phyloP scores from a whole-genome alignment of 1,140 invertebrate species.

The Sarcophaga bullata region DNA sequence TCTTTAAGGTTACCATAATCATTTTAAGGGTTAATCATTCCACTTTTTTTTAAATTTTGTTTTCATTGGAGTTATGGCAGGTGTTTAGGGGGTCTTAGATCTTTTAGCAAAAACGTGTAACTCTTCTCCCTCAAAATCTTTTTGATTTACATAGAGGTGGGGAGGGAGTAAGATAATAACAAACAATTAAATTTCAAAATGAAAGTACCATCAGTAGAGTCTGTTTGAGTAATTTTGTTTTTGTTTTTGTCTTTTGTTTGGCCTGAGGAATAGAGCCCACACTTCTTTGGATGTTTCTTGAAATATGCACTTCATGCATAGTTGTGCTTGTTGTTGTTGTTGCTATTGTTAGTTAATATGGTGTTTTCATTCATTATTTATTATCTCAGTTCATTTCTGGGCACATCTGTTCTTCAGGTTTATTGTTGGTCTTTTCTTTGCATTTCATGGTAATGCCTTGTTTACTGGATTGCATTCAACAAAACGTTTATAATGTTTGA shows the following conservation, averaged over 20 bases:
- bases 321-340: no score
- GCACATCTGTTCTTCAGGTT: background rate
- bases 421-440: background rate
- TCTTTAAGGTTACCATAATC: no score
- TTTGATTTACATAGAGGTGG: no score
- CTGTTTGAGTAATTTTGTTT: background rate
- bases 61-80: background rate
- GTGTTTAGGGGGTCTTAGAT: background rate
- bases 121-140: no score
- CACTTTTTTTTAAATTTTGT: no score
- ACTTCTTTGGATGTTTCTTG: background rate
- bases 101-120: background rate
- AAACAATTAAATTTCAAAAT: no score
- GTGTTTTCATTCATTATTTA: background rate
- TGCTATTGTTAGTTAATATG: no score
- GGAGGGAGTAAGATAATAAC: no score
- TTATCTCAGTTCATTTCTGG: background rate
- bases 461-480: background rate
- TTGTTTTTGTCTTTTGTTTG: background rate
- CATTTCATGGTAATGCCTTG: background rate
- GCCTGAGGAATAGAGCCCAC: no score
- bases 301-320: no score
- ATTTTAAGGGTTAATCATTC: no score
- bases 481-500: background rate
- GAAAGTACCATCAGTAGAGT: background rate